Base-by-base conservation (phyloP, 2,888 invertebrate species). In the Drosophila nr. medialis region DNA sequence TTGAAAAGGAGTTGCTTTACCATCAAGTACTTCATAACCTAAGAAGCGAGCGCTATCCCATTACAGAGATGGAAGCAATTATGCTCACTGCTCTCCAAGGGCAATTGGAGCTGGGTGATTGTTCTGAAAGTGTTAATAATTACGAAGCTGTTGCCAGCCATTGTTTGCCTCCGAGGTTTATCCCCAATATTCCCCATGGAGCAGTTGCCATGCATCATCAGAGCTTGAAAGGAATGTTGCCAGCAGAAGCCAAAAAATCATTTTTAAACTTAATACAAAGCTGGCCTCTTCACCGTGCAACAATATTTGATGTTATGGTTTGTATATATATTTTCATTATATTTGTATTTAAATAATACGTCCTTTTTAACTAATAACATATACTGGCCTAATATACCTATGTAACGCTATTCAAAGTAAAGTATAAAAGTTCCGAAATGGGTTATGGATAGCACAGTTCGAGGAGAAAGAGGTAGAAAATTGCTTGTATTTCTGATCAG, bases 21-120 rank as follows among this genome's bases (percentile, higher is more conserved):
- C 98, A 98, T 94, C 99, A 99, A 93, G 96, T 98, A 59, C 93
- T 99, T 72, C 97, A 98, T 91, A 96, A 97, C 81, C 95, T 99
- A 69, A 95, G 98, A 64, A 97, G 97, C 80, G 98, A 98, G 94
- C 94, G 98, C 32, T 97, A 98, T 92, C 99, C 98, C 1, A 96
- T 99, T 58, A 97, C 98, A 58, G 97, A 98, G 89, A 97, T 98
- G 92, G 98, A 99, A 94, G 98, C 98, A 71, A 97, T 98, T 93
- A 98, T 98, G 97, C 93, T 99, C 66, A 97, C 98, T 55, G 98
- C 99, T 27, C 94, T 99, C 54, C 98, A 98, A 94, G 97, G 98
- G 49, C 99, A 99, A 93, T 95, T 98, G 38, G 98, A 98, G 92
- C 94, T 97, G 77, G 97, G 98, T 40, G 98, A 98, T 93, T 97